Percentiles rank a stretch among this genome's conserved stretches.
Conservation (phyloP, 2,797 vertebrate species). For the Melanogrammus aeglefinus region DNA sequence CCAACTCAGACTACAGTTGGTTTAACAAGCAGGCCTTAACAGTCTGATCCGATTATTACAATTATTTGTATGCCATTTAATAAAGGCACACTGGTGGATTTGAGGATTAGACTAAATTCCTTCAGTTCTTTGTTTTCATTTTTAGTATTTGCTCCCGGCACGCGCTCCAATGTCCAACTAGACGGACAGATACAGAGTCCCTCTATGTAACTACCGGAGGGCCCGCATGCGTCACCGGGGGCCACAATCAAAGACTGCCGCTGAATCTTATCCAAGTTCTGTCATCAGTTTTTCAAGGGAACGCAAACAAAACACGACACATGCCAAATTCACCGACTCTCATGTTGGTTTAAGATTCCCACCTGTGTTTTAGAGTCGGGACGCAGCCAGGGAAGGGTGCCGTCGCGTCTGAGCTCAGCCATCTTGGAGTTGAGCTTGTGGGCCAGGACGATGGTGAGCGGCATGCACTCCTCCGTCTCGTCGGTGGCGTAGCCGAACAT, state of each 20-base stretch:
- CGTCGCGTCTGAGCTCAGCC: constrained; percentile 86
- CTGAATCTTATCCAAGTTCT: neutral
- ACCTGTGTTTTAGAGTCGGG: constrained; percentile 99
- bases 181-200: too few relatives aligned
- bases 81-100: neutral
- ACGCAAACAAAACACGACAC: neutral
- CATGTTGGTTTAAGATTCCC: constrained; percentile 12
- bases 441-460: constrained; percentile 92
- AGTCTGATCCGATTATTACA: neutral
- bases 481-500: constrained; percentile 99
- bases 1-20: too few relatives aligned
- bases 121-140: too few relatives aligned
- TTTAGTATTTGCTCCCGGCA: neutral
- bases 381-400: constrained; percentile 87
- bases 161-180: too few relatives aligned
- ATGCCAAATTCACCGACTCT: too few relatives aligned
- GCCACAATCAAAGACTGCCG: too few relatives aligned
- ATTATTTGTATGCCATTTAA: neutral
- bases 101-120: neutral
- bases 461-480: constrained; percentile 98
- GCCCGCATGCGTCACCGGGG: too few relatives aligned
- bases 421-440: constrained; percentile 93
- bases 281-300: neutral
- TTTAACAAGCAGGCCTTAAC: too few relatives aligned
- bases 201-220: neutral